Conservation (phyloP, 2,888 invertebrate genomes). For the Synanthedon myopaeformis region DNA sequence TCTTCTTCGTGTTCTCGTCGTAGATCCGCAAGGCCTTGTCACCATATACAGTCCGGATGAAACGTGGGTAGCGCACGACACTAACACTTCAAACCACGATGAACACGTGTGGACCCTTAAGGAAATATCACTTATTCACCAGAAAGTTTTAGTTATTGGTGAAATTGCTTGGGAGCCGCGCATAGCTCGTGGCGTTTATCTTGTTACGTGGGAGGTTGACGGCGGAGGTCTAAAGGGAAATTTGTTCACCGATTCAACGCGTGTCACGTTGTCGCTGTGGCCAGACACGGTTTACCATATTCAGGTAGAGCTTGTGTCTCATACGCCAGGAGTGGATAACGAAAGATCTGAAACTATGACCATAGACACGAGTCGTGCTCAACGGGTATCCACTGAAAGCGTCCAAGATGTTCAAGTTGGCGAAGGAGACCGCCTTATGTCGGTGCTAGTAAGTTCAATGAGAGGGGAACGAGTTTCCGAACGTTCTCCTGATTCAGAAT, state of each 20-base stretch:
- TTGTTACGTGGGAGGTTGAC: conserved; percentile 87
- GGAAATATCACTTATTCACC: conserved; percentile 78
- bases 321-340: conserved; percentile 72
- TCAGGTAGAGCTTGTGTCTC: conserved; percentile 77
- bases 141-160: conserved; percentile 77
- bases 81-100: conserved; percentile 59
- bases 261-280: conserved; percentile 83
- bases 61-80: conserved; percentile 68
- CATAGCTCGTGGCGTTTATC: conserved; percentile 75
- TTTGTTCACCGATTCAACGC: conserved; percentile 83
- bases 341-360: conserved; percentile 76
- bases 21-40: conserved; percentile 77
- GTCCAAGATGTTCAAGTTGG: conserved; percentile 72
- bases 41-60: conserved; percentile 79
- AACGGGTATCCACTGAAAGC: conserved; percentile 74
- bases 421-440: conserved; percentile 71
- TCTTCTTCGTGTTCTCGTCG: conserved; percentile 76
- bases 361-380: conserved; percentile 73
- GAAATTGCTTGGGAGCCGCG: conserved; percentile 81
- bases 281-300: conserved; percentile 85
- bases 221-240: conserved; percentile 86
- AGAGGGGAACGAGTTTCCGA: conserved; percentile 68
- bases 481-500: conserved; percentile 66
- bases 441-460: conserved; percentile 74
- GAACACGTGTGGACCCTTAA: conserved; percentile 73